Evolutionary conservation across 2,113 vertebrate species (phyloP).

Genomic region (Toxostoma redivivum): DNA sequence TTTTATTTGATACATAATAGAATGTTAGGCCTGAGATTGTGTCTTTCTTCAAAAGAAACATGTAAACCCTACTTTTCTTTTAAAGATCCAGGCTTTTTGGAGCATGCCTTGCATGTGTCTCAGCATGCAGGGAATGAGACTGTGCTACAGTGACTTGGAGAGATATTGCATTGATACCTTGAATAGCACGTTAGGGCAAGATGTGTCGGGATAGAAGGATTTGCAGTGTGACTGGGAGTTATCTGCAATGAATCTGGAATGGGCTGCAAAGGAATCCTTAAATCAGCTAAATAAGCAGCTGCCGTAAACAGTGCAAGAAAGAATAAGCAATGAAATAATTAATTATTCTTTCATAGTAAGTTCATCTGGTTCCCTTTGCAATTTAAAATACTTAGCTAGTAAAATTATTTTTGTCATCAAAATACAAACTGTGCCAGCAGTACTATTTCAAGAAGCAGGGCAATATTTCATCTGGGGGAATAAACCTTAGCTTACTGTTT

Average conservation of each 20-base stretch:
- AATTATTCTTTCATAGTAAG: not conserved
- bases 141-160: not conserved
- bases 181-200: not conserved
- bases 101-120: not conserved
- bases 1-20: not conserved
- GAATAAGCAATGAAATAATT: not conserved
- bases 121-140: not conserved
- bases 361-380: not conserved
- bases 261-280: not conserved
- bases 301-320: not conserved
- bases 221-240: not conserved
- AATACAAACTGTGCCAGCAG: not conserved
- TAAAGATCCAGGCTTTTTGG: not conserved
- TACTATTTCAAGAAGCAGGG: not conserved
- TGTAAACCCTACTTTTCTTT: not conserved
- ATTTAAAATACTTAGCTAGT: not conserved
- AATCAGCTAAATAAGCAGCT: conserved; percentile 19
- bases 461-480: not conserved
- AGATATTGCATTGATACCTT: not conserved
- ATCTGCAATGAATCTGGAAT: not conserved
- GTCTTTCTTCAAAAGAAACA: not conserved
- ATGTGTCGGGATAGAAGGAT: not conserved
- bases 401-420: conserved; percentile 9
- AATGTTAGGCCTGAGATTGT: not conserved
- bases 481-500: not conserved